Evolutionary conservation across 2,113 vertebrate genomes (phyloP), one percentile per base, ranked within the genome.

Genomic region (Columbina picui): DNA sequence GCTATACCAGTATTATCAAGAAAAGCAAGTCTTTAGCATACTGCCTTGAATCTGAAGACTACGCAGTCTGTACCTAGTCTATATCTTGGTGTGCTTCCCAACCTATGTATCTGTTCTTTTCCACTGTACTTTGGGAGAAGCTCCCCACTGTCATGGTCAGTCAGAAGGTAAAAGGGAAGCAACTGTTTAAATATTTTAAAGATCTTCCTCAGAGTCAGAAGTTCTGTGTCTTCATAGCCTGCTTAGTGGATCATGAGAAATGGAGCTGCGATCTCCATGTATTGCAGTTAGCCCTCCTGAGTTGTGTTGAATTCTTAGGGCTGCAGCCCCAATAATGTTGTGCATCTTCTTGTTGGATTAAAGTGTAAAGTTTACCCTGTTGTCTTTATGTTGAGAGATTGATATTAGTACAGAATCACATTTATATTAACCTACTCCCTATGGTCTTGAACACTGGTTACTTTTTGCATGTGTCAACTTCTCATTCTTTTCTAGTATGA

Each of bases 51-150:
- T 43, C n/a, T 70, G 36, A 71, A 45, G 45, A 10, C 23, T 49
- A 0, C 1, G 0, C 17, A 39, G 12, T 39, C 30, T 70, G 9
- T n/a, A 21, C 3, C 3, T 41, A 39, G 10, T 21, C 49, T 4
- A 6, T 47, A 19, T 19, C 36, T 70, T 43, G 36, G 6, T 32
- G 30, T 60, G 11, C 22, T 89, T 26, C 50, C 39, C 50, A 60
- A 14, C 7, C 14, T 22, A 3, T 4, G 4, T 14, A 50, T 73
- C 49, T 56, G 4, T 7, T 78, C 12, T 57, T 65, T 85, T 29
- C n/a, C 18, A 10, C 17, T 29, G 5, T 29, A 18, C 13, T 67
- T 47, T 36, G 20, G 27, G 16, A 29, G 20, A 26, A 26, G 34
- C 36, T 61, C 13, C 32, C 4, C 7, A 1, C 32, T 47, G 16